Percentiles rank a stretch among this genome's conserved stretches.
phyloP scores from a whole-genome alignment of 2,797 vertebrate genomes.

The Molossus molossus region DNA sequence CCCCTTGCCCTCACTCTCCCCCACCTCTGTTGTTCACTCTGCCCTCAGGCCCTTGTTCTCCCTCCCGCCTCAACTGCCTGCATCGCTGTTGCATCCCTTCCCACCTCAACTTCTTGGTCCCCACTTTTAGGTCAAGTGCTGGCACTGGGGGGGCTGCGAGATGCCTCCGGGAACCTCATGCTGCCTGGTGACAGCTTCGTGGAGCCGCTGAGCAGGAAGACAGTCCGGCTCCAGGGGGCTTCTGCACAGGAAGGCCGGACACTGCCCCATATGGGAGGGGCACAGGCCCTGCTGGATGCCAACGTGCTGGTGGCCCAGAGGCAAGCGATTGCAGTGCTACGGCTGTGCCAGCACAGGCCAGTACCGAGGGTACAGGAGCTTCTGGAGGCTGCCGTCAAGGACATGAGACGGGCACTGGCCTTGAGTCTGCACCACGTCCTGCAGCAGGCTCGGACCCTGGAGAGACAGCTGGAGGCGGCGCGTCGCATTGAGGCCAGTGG shows the following conservation, averaged over 20 bases:
- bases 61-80: background rate
- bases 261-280: slow-evolving; percentile 91
- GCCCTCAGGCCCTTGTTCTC: background rate
- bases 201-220: slow-evolving; percentile 93
- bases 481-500: slow-evolving; percentile 88
- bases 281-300: slow-evolving; percentile 91
- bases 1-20: background rate
- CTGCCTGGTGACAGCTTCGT: slow-evolving; percentile 92
- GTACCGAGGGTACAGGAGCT: background rate
- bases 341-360: slow-evolving; percentile 48
- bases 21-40: background rate
- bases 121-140: slow-evolving; percentile 91
- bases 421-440: slow-evolving; percentile 89
- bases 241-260: slow-evolving; percentile 87
- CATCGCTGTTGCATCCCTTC: background rate
- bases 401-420: slow-evolving; percentile 89
- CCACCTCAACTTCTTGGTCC: slow-evolving; percentile 22
- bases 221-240: slow-evolving; percentile 89
- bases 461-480: slow-evolving; percentile 89
- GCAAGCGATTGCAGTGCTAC: slow-evolving; percentile 76
- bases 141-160: slow-evolving; percentile 92
- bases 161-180: slow-evolving; percentile 75
- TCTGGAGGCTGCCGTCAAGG: slow-evolving; percentile 88
- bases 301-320: slow-evolving; percentile 90
- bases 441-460: slow-evolving; percentile 90